Conservation (phyloP, 2,888 invertebrate genomes). For the Cotesia congregata region DNA sequence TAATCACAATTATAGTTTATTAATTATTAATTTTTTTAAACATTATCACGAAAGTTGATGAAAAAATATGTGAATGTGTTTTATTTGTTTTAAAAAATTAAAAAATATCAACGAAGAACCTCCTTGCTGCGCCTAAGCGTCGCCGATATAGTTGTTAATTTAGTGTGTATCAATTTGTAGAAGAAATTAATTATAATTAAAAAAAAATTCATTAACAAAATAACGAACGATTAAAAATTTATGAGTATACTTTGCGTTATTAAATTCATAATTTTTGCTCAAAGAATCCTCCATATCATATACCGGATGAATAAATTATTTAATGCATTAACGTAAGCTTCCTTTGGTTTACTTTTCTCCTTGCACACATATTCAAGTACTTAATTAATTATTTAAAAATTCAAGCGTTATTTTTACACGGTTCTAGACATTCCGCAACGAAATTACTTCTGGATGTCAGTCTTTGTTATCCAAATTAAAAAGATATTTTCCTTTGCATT, state of each 20-base stretch:
- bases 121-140: slow-evolving; percentile 28
- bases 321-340: slow-evolving; percentile 29
- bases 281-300: slow-evolving; percentile 54
- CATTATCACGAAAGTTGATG: neutral
- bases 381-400: neutral
- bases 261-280: slow-evolving; percentile 50
- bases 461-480: slow-evolving; percentile 18
- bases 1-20: slow-evolving; percentile 16
- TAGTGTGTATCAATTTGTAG: slow-evolving; percentile 30
- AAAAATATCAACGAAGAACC: slow-evolving; percentile 40
- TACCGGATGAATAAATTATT: slow-evolving; percentile 39
- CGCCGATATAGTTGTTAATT: slow-evolving; percentile 37
- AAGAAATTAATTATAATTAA: slow-evolving; percentile 5
- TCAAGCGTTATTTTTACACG: neutral
- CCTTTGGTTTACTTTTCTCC: slow-evolving; percentile 18
- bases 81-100: slow-evolving; percentile 31
- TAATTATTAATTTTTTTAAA: neutral
- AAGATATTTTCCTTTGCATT: slow-evolving; percentile 17
- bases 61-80: slow-evolving; percentile 30
- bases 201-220: slow-evolving; percentile 7
- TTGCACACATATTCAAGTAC: slow-evolving; percentile 12
- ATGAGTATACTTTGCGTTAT: slow-evolving; percentile 22
- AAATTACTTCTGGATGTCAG: slow-evolving; percentile 16
- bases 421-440: slow-evolving; percentile 47
- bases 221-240: slow-evolving; percentile 3